A percentile compares a stretch with the other conserved stretches of the same genome.
These are phyloP conservation scores for Propithecus perrieri DNA, from an alignment of 2,797 vertebrate genomes.

Conservation along the genomic window DNA sequence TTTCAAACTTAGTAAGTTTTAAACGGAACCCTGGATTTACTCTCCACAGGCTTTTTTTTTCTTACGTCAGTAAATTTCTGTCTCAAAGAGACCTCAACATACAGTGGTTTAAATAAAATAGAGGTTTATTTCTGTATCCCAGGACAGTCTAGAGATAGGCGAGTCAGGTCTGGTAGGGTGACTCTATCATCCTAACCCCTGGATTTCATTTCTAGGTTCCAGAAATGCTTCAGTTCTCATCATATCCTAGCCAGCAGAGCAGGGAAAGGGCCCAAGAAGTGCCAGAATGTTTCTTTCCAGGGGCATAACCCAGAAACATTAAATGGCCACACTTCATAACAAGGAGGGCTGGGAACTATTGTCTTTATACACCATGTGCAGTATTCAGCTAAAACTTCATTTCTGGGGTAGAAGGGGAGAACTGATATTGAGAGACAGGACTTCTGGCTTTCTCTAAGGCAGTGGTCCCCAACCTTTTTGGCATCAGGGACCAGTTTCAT, in stretches of 20 bases:
- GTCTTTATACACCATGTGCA: not conserved
- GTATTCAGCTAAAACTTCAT: not conserved
- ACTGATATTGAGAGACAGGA: not conserved
- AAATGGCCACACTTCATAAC: not conserved
- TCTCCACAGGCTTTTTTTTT: not conserved
- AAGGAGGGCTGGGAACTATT: not conserved
- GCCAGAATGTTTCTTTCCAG: not conserved
- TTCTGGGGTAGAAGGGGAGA: not conserved
- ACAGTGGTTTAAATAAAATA: conserved; percentile 15
- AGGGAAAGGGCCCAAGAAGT: not conserved
- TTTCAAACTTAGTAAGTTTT: conserved; percentile 12
- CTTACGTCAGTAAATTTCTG: conserved; percentile 16
- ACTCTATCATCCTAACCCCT: not conserved
- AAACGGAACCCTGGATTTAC: conserved; percentile 21
- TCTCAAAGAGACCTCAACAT: conserved; percentile 18
- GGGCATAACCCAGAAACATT: not conserved
- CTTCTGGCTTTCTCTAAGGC: not conserved
- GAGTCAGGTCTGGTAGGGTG: not conserved
- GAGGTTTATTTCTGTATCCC: not conserved
- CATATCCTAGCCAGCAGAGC: not conserved
- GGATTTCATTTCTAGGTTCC: not conserved
- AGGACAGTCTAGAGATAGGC: not conserved
- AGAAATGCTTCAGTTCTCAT: not conserved
- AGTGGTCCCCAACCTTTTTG: too few species aligned
- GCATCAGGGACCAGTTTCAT: too few species aligned